phyloP scores from a whole-genome alignment of 2,113 vertebrate species.

The Aplodontia rufa region DNA sequence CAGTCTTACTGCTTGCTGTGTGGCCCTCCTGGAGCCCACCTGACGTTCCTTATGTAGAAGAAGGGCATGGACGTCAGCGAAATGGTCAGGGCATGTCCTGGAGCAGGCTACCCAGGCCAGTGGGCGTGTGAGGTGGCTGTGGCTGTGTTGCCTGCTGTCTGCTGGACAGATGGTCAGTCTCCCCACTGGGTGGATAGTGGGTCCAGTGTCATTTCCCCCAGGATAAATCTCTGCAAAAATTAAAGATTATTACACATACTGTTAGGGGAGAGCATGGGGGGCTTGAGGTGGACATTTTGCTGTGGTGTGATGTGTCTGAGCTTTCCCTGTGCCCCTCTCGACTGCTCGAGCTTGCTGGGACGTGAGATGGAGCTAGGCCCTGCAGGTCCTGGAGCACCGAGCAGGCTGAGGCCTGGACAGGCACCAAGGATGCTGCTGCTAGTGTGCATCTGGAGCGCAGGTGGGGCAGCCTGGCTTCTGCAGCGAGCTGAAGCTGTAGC shows the following conservation, averaged over 20 bases:
- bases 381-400: neutral
- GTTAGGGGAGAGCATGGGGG: neutral
- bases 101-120: neutral
- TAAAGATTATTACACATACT: neutral
- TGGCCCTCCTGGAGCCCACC: accelerated
- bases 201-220: accelerated
- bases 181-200: neutral
- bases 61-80: accelerated
- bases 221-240: neutral
- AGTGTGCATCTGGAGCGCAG: neutral
- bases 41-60: accelerated
- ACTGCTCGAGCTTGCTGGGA: neutral
- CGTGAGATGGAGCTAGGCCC: neutral
- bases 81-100: too few species aligned
- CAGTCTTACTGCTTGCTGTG: accelerated
- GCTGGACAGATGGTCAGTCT: neutral
- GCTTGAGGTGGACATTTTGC: accelerated
- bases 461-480: neutral
- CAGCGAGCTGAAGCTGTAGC: neutral
- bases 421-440: too few species aligned
- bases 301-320: accelerated
- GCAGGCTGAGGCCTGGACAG: neutral
- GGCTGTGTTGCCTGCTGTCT: neutral
- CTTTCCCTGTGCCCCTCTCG: accelerated
- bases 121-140: neutral